phyloP scores from a whole-genome alignment of 2,797 vertebrate species.

The Nothura maculosa region DNA sequence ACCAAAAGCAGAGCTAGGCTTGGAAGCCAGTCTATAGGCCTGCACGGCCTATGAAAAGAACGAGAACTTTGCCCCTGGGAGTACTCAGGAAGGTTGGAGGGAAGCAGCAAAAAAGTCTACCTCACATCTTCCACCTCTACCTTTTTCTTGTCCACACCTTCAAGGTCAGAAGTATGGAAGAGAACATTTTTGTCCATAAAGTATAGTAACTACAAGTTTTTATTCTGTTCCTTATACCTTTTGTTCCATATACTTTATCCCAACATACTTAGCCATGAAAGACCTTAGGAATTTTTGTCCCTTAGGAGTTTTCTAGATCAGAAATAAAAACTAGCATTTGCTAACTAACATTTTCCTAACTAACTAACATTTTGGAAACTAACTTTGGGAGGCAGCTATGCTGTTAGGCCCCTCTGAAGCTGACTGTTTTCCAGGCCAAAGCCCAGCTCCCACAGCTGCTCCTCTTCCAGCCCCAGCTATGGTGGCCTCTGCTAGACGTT shows the following conservation, averaged over 20 bases:
- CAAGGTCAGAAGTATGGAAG: background rate
- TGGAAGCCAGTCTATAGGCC: background rate
- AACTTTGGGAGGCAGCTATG: background rate
- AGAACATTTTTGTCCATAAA: background rate
- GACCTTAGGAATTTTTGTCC: background rate
- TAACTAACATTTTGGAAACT: too few species aligned
- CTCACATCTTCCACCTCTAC: background rate
- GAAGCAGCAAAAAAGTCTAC: background rate
- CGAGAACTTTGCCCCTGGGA: background rate
- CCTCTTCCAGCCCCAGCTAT: background rate
- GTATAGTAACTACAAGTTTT: background rate
- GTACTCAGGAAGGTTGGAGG: background rate
- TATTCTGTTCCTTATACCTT: background rate
- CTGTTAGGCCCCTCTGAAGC: background rate
- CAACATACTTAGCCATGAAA: background rate
- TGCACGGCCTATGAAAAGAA: background rate
- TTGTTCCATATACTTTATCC: background rate
- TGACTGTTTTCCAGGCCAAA: fast-evolving
- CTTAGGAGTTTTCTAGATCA: background rate
- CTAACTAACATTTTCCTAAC: background rate
- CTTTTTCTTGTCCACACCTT: background rate
- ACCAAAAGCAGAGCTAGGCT: background rate
- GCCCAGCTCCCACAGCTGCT: background rate
- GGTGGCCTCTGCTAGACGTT: background rate
- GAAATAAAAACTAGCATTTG: background rate